Percentiles rank a stretch among this genome's conserved stretches.
These are phyloP conservation scores for Nemoura dubitans DNA, from an alignment of 2,888 invertebrate genomes.

Conservation along the genomic window DNA sequence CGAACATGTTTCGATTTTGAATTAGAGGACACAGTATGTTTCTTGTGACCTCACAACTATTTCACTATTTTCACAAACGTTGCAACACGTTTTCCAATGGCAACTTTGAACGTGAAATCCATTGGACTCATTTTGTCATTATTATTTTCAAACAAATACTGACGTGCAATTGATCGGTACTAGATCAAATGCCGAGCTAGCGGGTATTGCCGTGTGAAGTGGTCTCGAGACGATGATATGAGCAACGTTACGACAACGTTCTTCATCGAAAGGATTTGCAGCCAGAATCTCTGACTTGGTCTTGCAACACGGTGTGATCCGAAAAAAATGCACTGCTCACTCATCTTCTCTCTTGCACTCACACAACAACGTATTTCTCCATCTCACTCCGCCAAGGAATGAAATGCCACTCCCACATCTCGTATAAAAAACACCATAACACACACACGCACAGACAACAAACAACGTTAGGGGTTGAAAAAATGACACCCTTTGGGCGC, in stretches of 20 bases:
- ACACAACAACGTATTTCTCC: neutral
- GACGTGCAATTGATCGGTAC: too few relatives aligned
- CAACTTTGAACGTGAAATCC: too few relatives aligned
- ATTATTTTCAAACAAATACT: too few relatives aligned
- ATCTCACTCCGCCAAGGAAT: neutral
- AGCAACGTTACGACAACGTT: neutral
- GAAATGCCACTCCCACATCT: conserved; percentile 24
- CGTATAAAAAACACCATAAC: neutral
- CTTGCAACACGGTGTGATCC: neutral
- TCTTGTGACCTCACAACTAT: too few relatives aligned
- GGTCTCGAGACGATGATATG: neutral
- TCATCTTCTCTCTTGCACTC: neutral
- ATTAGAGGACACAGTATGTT: too few relatives aligned
- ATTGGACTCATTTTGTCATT: too few relatives aligned
- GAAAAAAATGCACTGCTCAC: neutral
- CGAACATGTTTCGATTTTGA: too few relatives aligned
- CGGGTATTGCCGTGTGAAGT: neutral
- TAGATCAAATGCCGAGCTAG: neutral
- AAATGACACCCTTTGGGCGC: conserved; percentile 5
- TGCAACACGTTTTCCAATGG: too few relatives aligned
- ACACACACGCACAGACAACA: neutral
- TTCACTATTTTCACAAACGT: too few relatives aligned
- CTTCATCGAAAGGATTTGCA: neutral
- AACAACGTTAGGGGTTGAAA: neutral
- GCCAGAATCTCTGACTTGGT: neutral